phyloP scores from a whole-genome alignment of 2,113 vertebrate species.

The Paramisgurnus dabryanus region DNA sequence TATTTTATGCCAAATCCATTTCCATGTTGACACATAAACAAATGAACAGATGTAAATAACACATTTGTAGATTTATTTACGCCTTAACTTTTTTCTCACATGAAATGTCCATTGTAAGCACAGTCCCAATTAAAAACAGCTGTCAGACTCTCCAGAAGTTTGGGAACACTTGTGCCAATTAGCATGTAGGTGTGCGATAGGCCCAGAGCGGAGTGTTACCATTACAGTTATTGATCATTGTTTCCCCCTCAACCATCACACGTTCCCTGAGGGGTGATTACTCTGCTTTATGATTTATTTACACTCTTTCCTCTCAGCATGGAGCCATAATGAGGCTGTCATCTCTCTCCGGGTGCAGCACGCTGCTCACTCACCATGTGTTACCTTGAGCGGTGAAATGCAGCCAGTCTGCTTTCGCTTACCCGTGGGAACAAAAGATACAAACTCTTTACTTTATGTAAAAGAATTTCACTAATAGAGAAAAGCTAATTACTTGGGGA shows the following conservation, averaged over 20 bases:
- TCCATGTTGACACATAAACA: background rate
- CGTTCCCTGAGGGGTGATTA: conserved; percentile 51
- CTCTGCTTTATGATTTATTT: conserved; percentile 55
- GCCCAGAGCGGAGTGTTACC: conserved; percentile 37
- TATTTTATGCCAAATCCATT: background rate
- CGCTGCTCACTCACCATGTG: conserved; percentile 36
- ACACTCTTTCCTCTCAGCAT: conserved; percentile 48
- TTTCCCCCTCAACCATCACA: conserved; percentile 41
- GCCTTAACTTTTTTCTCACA: background rate
- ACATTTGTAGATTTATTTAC: background rate
- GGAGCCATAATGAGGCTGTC: conserved; percentile 57
- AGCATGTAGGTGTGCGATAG: conserved; percentile 47
- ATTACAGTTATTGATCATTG: conserved; percentile 55
- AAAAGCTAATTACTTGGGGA: conserved; percentile 16
- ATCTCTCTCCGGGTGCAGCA: conserved; percentile 28
- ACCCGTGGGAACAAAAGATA: background rate
- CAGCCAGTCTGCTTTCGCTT: conserved; percentile 34
- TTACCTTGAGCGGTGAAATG: conserved; percentile 34
- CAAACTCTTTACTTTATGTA: conserved; percentile 26
- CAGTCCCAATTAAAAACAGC: conserved; percentile 31
- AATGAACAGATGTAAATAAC: conserved; percentile 1
- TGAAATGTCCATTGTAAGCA: background rate
- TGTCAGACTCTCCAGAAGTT: conserved; percentile 40
- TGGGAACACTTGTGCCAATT: conserved; percentile 34
- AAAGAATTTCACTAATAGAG: conserved; percentile 3